phyloP scores from a whole-genome alignment of 2,797 vertebrate genomes.

The Thaleichthys pacificus region DNA sequence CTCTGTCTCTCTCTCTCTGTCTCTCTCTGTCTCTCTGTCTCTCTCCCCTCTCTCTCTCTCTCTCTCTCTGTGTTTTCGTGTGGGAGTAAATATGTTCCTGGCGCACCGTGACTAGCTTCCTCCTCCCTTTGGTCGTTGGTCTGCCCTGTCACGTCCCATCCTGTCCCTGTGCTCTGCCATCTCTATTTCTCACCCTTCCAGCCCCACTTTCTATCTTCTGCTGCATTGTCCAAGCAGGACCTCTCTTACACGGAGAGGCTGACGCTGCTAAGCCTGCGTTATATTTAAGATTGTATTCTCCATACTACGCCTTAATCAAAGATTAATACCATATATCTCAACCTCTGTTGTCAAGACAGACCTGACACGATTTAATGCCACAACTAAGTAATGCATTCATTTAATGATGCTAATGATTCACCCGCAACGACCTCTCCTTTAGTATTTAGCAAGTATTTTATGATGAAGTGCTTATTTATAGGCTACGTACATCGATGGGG shows the following conservation, averaged over 20 bases:
- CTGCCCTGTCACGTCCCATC: slow-evolving; percentile 57
- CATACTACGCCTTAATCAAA: background rate
- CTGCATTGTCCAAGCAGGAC: slow-evolving; percentile 30
- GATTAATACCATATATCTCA: background rate
- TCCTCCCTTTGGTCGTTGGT: slow-evolving; percentile 54
- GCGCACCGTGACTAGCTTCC: background rate
- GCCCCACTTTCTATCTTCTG: slow-evolving; percentile 29
- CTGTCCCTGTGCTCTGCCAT: slow-evolving; percentile 51
- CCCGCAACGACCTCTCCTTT: background rate
- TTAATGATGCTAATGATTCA: background rate
- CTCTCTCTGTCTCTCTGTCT: no score
- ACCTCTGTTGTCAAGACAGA: no score
- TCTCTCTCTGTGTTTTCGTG: slow-evolving; percentile 63
- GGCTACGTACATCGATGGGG: slow-evolving; percentile 16
- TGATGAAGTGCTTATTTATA: slow-evolving; percentile 27
- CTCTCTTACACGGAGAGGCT: slow-evolving; percentile 11
- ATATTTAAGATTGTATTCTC: background rate
- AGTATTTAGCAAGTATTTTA: slow-evolving; percentile 7
- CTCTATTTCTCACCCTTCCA: slow-evolving; percentile 30
- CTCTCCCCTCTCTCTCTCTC: no score
- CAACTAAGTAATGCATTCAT: no score
- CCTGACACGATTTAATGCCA: background rate
- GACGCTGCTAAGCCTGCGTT: background rate
- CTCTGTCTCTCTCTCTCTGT: no score
- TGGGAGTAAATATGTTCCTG: slow-evolving; percentile 42